Conservation (phyloP, 2,797 vertebrate species). For the Tiaroga cobitis region DNA sequence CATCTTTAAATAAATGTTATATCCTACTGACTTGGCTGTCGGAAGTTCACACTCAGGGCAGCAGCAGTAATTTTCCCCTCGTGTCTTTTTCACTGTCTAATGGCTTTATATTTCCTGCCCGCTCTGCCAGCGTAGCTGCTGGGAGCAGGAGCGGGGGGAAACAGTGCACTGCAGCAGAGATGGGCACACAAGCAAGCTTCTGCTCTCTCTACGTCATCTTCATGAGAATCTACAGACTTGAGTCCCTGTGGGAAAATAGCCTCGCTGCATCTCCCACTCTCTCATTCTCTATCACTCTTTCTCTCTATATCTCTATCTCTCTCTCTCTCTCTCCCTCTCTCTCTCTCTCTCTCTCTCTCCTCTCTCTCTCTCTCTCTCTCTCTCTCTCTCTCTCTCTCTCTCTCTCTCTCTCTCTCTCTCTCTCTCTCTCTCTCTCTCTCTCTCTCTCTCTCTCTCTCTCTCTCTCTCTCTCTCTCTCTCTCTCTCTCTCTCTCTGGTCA, state of each 20-base stretch:
- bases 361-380: background rate
- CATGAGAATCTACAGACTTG: background rate
- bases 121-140: constrained; percentile 18
- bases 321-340: background rate
- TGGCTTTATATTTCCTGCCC: constrained; percentile 50
- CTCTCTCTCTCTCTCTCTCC: no score
- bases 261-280: constrained; percentile 8
- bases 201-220: background rate
- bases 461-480: background rate
- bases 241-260: constrained; percentile 22
- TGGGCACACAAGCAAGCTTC: background rate
- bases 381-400: constrained; percentile 2
- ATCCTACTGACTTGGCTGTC: constrained; percentile 51
- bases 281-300: no score
- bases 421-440: background rate
- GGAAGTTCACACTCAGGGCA: constrained; percentile 54
- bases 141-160: background rate
- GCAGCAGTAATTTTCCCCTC: constrained; percentile 50
- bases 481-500: constrained; percentile 22
- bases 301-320: no score
- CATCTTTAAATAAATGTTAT: constrained; percentile 53
- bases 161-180: constrained; percentile 25
- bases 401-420: background rate
- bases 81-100: constrained; percentile 52
- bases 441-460: no score